Base-by-base conservation (phyloP, 1,140 invertebrate genomes). In the Drosophila kurseongensis region DNA sequence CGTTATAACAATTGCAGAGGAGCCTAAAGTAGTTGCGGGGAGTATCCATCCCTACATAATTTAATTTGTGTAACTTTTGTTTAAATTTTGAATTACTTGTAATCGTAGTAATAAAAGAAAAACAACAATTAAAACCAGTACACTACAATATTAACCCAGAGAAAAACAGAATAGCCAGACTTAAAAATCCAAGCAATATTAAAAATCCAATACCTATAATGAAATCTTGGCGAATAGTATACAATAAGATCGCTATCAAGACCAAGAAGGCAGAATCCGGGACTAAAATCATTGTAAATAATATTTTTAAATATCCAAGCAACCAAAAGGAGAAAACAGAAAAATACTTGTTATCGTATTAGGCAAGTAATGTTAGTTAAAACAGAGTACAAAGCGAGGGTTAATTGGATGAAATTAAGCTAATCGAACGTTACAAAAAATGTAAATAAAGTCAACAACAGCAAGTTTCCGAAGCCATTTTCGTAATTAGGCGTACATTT, bases 311-410 rank as follows among this genome's bases (percentile, higher is more conserved):
- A n/a, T 10, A 44, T 44, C 29, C 36, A 48, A 52, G 35, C 29
- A 35, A 73, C 40, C 38, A 44, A 71, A 71, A 23, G 47, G 16
- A 47, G 51, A 13, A 60, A 42, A 36, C 18, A 10, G 23, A 29
- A 42, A 51, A 67, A 52, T 57, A 62, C 14, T 40, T 54, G 51
- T 41, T 47, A 35, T 45, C 44, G 40, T 23, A 16, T 52, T 54
- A 38, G 12, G 55, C 44, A 79, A 63, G 54, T 65, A 59, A 40
- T 51, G 75, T 83, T 78, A 73, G 80, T 67, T 60, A 78, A 83
- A 88, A 88, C 23, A 89, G 71, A 88, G 83, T 88, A 88, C 83
- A 88, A 88, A 88, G 69, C 59, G 84, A 81, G 73, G 86, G 60
- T 82, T 82, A 82, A 88, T 86, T 75, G 75, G 78, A 67, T 61